Evolutionary conservation across 2,888 invertebrate species (phyloP), one percentile per base, ranked within the genome.

Genomic region (Slavum lentiscoides): DNA sequence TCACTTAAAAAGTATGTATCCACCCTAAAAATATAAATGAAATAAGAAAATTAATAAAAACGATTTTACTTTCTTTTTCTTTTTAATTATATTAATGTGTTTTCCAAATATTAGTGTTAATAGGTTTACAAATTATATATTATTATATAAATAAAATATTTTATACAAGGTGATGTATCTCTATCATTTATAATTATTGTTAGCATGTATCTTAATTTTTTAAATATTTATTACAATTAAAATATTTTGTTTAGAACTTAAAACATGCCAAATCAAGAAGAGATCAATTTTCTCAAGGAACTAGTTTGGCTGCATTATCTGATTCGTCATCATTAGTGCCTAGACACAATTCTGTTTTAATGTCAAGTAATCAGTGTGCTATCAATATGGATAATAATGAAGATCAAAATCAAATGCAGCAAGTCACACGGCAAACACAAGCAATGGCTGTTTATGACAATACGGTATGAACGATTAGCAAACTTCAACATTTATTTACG

Each of bases 211-310:
- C 53, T 69, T 77, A 53, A 23, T 70, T 43, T 19, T 59, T 19
- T 73, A 49, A 37, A 61, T 23, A 62, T 21, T 19, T 64, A 55
- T 15, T 74, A 66, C 66, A 74, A 68, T 8, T 58, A 30, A 55
- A 49, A 59, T 74, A 72, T 68, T 75, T 59, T 76, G 43, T 74
- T 59, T 70, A 83, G 91, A 99, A 97, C 88, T 89, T 99, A 86
- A 96, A 96, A 87, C 94, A 97, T 85, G 98, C 98, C 87, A 96
- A 97, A 86, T 92, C 89, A 84, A 90, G 98, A 84, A 89, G 97
- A 84, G 98, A 98, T 86, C 96, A 97, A 86, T 97, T 94, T 86
- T 90, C 91, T n/a, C 91, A 92, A 86, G 91, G 70, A 55, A 72
- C 21, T 64, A 80, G 39, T 80, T 80, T 80, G 30, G 70, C 70